Percentiles rank a stretch among this genome's conserved stretches.
Conservation (phyloP, 1,140 invertebrate genomes). For the Eupristina koningsbergeri region DNA sequence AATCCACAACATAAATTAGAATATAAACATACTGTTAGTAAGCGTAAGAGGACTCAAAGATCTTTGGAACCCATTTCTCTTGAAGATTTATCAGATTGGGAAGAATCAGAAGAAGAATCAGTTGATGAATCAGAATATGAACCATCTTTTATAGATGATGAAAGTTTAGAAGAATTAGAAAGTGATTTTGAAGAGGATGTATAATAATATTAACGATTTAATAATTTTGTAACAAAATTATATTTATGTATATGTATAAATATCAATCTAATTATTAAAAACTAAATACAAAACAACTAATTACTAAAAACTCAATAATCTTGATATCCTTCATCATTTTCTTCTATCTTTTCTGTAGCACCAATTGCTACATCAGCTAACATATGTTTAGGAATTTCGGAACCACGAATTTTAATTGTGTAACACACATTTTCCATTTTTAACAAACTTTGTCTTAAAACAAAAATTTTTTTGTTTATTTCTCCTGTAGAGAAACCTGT, state of each 20-base stretch:
- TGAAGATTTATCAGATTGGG: conserved; percentile 49
- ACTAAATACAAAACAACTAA: conserved; percentile 37
- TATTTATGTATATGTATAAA: conserved; percentile 21
- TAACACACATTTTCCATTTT: conserved; percentile 92
- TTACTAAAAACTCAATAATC: conserved; percentile 51
- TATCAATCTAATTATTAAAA: conserved; percentile 35
- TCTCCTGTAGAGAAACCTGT: conserved; percentile 77
- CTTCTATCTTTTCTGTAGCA: conserved; percentile 61
- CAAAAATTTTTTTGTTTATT: conserved; percentile 81
- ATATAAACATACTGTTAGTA: conserved; percentile 69
- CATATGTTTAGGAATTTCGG: conserved; percentile 83
- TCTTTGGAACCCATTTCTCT: background rate
- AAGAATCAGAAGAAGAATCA: conserved; percentile 65
- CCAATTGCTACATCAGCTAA: conserved; percentile 75
- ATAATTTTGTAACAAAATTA: conserved; percentile 4
- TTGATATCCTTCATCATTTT: conserved; percentile 74
- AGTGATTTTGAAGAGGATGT: conserved; percentile 19
- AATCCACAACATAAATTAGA: conserved; percentile 72
- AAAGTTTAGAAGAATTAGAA: conserved; percentile 54
- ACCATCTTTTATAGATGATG: conserved; percentile 48
- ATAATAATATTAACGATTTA: background rate
- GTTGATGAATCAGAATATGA: conserved; percentile 61
- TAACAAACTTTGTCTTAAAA: conserved; percentile 80
- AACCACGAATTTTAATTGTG: conserved; percentile 84
- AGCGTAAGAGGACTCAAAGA: conserved; percentile 40